Conservation (phyloP, 2,888 invertebrate genomes). For the Liopterus haemorrhoidalis region DNA sequence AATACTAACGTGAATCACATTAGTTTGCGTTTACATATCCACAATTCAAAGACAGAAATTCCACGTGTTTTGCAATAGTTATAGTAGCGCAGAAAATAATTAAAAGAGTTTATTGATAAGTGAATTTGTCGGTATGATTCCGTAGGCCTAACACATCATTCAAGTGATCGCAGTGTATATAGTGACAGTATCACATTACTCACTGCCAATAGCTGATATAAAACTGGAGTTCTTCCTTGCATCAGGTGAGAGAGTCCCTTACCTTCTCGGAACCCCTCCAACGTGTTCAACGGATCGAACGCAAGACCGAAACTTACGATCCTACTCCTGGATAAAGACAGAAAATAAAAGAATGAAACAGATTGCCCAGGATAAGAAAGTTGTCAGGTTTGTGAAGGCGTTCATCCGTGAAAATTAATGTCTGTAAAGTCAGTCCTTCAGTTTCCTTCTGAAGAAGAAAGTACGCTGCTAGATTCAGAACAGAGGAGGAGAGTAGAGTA, state of each 20-base stretch:
- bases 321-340: conserved; percentile 33
- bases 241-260: background rate
- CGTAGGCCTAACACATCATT: background rate
- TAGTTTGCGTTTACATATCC: too few species aligned
- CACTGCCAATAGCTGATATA: conserved; percentile 36
- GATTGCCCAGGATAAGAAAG: conserved; percentile 47
- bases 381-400: conserved; percentile 46
- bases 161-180: conserved; percentile 19
- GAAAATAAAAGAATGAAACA: conserved; percentile 46
- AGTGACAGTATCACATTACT: conserved; percentile 34
- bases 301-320: conserved; percentile 21
- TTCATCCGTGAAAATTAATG: conserved; percentile 49
- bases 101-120: too few species aligned
- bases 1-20: too few species aligned
- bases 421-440: conserved; percentile 38
- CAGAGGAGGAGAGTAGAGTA: conserved; percentile 11
- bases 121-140: too few species aligned
- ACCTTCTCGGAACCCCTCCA: too few species aligned
- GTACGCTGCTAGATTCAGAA: background rate
- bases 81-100: too few species aligned
- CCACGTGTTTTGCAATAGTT: too few species aligned
- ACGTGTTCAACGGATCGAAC: conserved; percentile 15
- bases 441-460: conserved; percentile 15
- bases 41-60: too few species aligned
- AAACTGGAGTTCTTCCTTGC: conserved; percentile 17